Evolutionary conservation across 1,140 invertebrate species (phyloP), one percentile per base, ranked within the genome.

Genomic region (Helicoverpa armigera): DNA sequence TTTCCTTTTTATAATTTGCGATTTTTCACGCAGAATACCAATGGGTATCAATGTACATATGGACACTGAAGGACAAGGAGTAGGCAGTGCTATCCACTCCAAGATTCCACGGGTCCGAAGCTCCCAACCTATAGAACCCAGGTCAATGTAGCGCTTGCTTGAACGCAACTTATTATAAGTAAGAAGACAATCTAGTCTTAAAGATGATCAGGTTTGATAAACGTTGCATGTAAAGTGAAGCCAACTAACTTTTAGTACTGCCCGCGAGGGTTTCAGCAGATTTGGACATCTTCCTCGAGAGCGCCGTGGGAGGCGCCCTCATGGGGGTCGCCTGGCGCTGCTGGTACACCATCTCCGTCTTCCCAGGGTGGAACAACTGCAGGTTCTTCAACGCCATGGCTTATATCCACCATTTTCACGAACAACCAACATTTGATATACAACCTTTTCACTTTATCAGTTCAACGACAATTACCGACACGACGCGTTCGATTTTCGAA

Each of bases 361-460:
- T 86, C 69, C 88, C 74, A n/a, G 92, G 88, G 48, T 87, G 88
- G 53, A 94, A 90, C 53, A 94, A 69, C 76, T 90, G 89, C 3
- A 94, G 78, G 79, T 92, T 93, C 84, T 92, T 93, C 79, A 94
- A 58, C 72, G 91, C 85, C 93, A 94, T 94, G 10, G 23, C 72
- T 80, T 16, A 75, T 63, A 11, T 43, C 50, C 50, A 65, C 14
- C 75, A 67, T 65, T 67, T 67, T 77, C 61, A 54, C 48, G 67
- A 2, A 7, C n/a, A 67, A 29, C n/a, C 35, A 63, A 76, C 58
- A 76, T 63, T 58, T 43, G 14, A 73, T 58, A 73, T 58, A 35
- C 31, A 11, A 23, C 13, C 13, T 12, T 14, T 13, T 56, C 31
- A 12, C 13, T 16, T 35, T 43, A 13, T 51, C 29, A 35, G 51